Base-by-base conservation (phyloP, 1,140 invertebrate genomes). In the Whitmania pigra region DNA sequence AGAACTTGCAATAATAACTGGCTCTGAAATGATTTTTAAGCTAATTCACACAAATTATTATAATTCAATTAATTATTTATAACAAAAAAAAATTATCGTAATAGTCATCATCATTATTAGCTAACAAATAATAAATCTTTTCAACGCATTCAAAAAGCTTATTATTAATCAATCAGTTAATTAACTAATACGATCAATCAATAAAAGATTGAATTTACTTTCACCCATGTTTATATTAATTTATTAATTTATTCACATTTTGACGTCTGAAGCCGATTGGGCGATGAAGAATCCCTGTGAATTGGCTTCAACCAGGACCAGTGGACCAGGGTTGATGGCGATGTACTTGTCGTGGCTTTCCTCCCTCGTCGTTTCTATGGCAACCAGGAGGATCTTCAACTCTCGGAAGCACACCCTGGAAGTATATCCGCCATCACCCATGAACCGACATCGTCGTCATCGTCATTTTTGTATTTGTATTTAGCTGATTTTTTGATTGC, bases 231-330 rank as follows among this genome's bases (percentile, higher is more conserved):
- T 36, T 36, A n/a, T 36, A 36, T 36, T 36, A 36, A 36, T 36
- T n/a, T 36, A 36, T 36, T 49, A 49, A 17, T 49, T 49, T 11
- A 49, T 63, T 63, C 84, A 98, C 95, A 95, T 89, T 87, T 99
- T 99, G 25, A 98, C 95, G 87, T 99, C 97, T 84, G 99, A 96
- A 36, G 95, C 95, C 76, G 94, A 97, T 85, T 99, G 95, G 78
- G 97, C 97, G 82, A 99, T 98, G 83, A 99, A 99, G 85, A 99
- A 99, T 78, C 96, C 96, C 86, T 98, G 95, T 75, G 96, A 99
- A 82, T 94, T 97, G 54, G 93, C 90, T 80, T 93, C 90, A 74
- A 99, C 97, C 83, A 95, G 96, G n/a, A 85, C 83, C 73, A 91
- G 92, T 75, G 90, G 90, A 76, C 93, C 88, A 68, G 96, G 96